phyloP scores from a whole-genome alignment of 2,113 vertebrate species.

The Sinosuthora webbiana region DNA sequence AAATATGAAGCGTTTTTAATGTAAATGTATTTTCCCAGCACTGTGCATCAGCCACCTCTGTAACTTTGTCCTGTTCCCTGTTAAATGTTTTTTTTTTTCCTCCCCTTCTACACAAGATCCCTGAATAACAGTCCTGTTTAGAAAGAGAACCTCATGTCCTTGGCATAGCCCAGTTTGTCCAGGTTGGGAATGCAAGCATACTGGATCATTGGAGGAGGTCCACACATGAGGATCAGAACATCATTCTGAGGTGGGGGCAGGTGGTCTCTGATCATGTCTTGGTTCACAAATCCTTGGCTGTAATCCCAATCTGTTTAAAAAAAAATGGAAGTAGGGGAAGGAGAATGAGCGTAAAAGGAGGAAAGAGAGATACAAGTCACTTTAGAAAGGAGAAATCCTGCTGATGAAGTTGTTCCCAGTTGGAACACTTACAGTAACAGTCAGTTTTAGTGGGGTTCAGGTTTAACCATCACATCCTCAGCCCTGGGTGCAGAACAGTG shows the following conservation, averaged over 20 bases:
- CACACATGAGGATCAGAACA: conserved; percentile 91
- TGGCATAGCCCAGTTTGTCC: conserved; percentile 85
- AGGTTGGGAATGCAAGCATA: conserved; percentile 93
- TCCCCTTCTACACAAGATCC: not conserved
- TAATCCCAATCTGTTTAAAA: conserved; percentile 85
- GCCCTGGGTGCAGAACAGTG: not conserved
- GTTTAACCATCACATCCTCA: not conserved
- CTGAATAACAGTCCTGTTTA: not conserved
- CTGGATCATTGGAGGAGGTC: conserved; percentile 97
- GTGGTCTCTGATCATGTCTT: conserved; percentile 88
- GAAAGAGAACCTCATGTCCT: conserved; percentile 83
- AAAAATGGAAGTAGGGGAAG: not conserved
- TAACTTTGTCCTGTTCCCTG: not conserved
- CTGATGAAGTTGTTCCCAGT: not conserved
- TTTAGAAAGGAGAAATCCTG: not conserved
- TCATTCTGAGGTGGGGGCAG: conserved; percentile 82
- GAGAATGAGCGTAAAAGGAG: not conserved
- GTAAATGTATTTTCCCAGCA: not conserved
- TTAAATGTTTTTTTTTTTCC: not conserved
- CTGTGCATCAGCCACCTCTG: not conserved
- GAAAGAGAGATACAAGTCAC: not conserved
- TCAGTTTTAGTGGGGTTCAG: not conserved
- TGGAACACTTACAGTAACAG: not conserved
- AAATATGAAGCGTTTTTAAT: not conserved
- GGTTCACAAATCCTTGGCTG: conserved; percentile 91